Evolutionary conservation across 2,113 vertebrate genomes (phyloP), one percentile per base, ranked within the genome.

Genomic region (Xiphophorus couchianus): DNA sequence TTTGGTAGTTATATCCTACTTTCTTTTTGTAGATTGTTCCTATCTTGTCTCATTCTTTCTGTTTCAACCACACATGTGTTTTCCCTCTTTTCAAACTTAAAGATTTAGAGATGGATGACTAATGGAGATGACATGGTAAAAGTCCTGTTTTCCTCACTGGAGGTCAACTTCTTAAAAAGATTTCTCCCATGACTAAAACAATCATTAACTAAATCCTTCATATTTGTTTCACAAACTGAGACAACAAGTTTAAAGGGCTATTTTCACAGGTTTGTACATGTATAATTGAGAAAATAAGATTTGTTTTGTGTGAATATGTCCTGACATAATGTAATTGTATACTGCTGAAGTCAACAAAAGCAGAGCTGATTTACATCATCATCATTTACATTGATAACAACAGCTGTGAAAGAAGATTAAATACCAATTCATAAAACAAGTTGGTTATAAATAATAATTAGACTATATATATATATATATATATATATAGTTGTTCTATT

Each of bases 211-310:
- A 58, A 83, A 84, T 87, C 83, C 74, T 87, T 71, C 29, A 31
- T 37, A 76, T 84, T 87, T 84, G 86, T 85, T 79, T 17, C 37
- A 85, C 86, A 85, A 86, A 87, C 84, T 58, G 75, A 74, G 65
- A 79, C 77, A 42, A 71, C 78, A 86, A n/a, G 77, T 78, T 81
- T 30, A 12, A 78, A 51, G 66, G 78, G 66, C 75, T 85, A 75
- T 88, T 78, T 71, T 89, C 61, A 67, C 60, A 30, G 0, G 0
- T 31, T 71, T 67, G 29, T 37, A n/a, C 74, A 30, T 76, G 66
- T 81, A 48, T 29, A 48, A 68, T 60, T 64, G 28, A 35, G 62
- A 68, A 75, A 78, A 54, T 62, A 31, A 14, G 31, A 62, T 42
- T 62, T 19, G 22, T 63, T 68, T 44, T 67, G 62, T 17, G 12